Evolutionary conservation across 2,888 invertebrate species (phyloP).

Genomic region (Sialis lutaria): DNA sequence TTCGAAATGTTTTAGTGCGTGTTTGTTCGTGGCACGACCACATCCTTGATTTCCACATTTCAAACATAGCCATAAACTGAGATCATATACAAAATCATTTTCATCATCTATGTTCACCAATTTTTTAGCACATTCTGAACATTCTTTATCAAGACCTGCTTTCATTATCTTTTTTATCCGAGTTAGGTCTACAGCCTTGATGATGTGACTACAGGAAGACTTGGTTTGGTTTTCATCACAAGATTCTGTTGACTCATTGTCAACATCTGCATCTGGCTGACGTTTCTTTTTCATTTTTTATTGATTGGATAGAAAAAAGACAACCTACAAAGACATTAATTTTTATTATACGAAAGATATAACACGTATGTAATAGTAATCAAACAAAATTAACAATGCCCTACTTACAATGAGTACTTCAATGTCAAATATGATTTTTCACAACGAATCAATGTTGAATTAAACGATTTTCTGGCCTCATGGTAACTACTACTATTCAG

Average conservation of each 20-base stretch:
- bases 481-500: no score
- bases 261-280: slow-evolving; percentile 43
- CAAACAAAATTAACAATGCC: no score
- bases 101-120: slow-evolving; percentile 19
- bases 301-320: no score
- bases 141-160: slow-evolving; percentile 34
- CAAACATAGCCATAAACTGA: slow-evolving; percentile 56
- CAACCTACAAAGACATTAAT: no score
- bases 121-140: slow-evolving; percentile 38
- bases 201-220: slow-evolving; percentile 48
- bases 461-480: no score
- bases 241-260: slow-evolving; percentile 51
- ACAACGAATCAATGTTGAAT: no score
- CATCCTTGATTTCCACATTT: slow-evolving; percentile 66
- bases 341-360: no score
- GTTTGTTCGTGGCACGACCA: slow-evolving; percentile 46
- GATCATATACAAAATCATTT: slow-evolving; percentile 21
- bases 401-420: no score
- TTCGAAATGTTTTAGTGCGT: slow-evolving; percentile 56
- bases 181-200: slow-evolving; percentile 45
- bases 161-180: slow-evolving; percentile 40
- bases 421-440: no score
- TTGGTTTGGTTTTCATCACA: slow-evolving; percentile 45
- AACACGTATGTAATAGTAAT: no score
- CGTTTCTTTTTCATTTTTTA: slow-evolving; percentile 55